Evolutionary conservation across 2,888 invertebrate genomes (phyloP).

Genomic region (Scelioninae gen. 1): DNA sequence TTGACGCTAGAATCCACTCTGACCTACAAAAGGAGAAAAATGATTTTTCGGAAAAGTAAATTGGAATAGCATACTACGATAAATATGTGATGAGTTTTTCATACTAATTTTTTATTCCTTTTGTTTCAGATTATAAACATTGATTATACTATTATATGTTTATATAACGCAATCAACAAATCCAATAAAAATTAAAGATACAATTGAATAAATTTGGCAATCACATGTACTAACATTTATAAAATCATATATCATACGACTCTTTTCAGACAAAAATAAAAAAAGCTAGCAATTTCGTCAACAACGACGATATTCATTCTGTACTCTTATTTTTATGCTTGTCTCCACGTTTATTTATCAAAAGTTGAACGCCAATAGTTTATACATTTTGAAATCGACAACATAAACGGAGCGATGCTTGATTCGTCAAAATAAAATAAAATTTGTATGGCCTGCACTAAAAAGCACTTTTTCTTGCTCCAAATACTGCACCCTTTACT

Average conservation of each 20-base stretch:
- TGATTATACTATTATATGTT: too few species aligned
- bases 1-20: too few species aligned
- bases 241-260: background rate
- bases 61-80: too few species aligned
- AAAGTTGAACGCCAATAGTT: slow-evolving; percentile 44
- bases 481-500: slow-evolving; percentile 40
- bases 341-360: slow-evolving; percentile 31
- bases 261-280: background rate
- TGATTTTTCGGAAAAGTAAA: too few species aligned
- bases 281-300: slow-evolving; percentile 13
- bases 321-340: slow-evolving; percentile 17
- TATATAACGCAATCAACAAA: background rate
- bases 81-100: too few species aligned
- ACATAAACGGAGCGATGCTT: slow-evolving; percentile 23
- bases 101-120: too few species aligned
- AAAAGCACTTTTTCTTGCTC: slow-evolving; percentile 43
- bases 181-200: background rate
- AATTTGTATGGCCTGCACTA: slow-evolving; percentile 36
- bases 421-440: slow-evolving; percentile 49
- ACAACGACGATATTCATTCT: slow-evolving; percentile 7
- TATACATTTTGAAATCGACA: slow-evolving; percentile 42
- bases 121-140: too few species aligned
- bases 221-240: background rate
- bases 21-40: too few species aligned
- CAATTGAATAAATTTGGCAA: background rate